Evolutionary conservation across 2,797 vertebrate genomes (phyloP).

Genomic region (Myripristis murdjan): DNA sequence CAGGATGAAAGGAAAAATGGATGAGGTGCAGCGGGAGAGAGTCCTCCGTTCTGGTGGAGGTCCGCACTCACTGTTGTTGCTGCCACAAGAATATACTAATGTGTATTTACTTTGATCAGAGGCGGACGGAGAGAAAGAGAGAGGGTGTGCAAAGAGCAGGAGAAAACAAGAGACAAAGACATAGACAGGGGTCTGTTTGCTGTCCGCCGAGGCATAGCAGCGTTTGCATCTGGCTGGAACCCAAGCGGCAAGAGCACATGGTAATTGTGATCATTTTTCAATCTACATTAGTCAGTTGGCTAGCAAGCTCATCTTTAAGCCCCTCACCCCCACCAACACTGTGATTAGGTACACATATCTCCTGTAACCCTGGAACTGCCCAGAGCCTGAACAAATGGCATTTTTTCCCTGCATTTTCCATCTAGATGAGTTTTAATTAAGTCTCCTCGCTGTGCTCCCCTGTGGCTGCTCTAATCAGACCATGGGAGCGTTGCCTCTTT

Average conservation of each 20-base stretch:
- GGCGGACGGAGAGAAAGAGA: neutral
- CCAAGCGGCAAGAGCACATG: constrained; percentile 50
- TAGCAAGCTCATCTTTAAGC: constrained; percentile 46
- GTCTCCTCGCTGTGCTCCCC: constrained; percentile 75
- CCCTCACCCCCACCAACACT: constrained; percentile 24
- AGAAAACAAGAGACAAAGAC: neutral
- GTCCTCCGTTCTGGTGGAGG: constrained; percentile 35
- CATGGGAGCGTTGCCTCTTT: constrained; percentile 64
- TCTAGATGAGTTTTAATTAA: constrained; percentile 88
- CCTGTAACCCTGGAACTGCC: constrained; percentile 61
- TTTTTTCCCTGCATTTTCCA: constrained; percentile 79
- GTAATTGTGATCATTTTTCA: constrained; percentile 82
- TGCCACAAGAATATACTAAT: constrained; percentile 50
- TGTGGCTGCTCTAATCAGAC: constrained; percentile 83
- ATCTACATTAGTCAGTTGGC: constrained; percentile 74
- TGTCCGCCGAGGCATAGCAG: constrained; percentile 35
- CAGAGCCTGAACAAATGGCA: constrained; percentile 70
- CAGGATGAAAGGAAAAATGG: constrained; percentile 68
- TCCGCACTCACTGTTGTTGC: constrained; percentile 34
- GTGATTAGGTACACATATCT: constrained; percentile 72
- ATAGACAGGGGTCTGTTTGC: neutral
- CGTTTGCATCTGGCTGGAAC: constrained; percentile 61
- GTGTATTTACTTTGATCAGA: constrained; percentile 68
- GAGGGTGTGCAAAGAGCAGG: neutral
- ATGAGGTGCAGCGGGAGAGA: constrained; percentile 49